These are phyloP conservation scores for Eretmochelys imbricata DNA, from an alignment of 2,113 vertebrate species.

Conservation along the genomic window DNA sequence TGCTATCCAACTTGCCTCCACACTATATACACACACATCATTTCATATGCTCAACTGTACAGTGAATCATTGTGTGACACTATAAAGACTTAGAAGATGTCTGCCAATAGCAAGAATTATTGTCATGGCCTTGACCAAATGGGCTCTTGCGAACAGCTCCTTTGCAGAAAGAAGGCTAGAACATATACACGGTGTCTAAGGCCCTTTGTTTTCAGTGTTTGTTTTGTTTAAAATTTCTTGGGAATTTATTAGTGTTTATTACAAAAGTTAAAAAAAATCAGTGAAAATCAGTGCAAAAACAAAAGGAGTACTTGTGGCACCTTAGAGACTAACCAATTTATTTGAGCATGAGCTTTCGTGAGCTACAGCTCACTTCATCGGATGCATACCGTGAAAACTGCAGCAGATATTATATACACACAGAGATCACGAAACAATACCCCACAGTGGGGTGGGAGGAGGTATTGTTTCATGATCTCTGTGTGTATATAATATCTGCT, in stretches of 20 bases:
- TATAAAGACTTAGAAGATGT: slow-evolving; percentile 43
- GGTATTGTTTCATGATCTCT: too few relatives aligned
- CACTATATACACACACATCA: not conserved
- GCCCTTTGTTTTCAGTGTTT: not conserved
- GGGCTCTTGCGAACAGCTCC: slow-evolving; percentile 17
- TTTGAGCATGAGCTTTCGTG: too few relatives aligned
- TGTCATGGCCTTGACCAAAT: not conserved
- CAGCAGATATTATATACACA: too few relatives aligned
- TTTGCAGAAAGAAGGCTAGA: slow-evolving; percentile 36
- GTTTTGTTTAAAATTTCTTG: not conserved
- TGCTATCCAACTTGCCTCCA: slow-evolving; percentile 20
- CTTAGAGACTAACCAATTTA: too few relatives aligned
- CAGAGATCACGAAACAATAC: too few relatives aligned
- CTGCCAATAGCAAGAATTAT: slow-evolving; percentile 54
- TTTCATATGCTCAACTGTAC: slow-evolving; percentile 35
- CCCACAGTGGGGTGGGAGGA: too few relatives aligned
- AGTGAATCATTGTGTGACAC: slow-evolving; percentile 50
- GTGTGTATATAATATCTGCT: too few relatives aligned
- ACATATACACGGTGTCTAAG: not conserved
- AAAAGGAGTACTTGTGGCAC: not conserved
- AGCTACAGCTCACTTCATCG: too few relatives aligned
- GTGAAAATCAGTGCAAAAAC: not conserved
- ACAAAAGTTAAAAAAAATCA: not conserved
- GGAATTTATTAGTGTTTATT: not conserved
- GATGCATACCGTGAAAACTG: too few relatives aligned